Percentiles rank a stretch among this genome's conserved stretches.
phyloP scores from a whole-genome alignment of 2,113 vertebrate genomes.

The Bos indicus region DNA sequence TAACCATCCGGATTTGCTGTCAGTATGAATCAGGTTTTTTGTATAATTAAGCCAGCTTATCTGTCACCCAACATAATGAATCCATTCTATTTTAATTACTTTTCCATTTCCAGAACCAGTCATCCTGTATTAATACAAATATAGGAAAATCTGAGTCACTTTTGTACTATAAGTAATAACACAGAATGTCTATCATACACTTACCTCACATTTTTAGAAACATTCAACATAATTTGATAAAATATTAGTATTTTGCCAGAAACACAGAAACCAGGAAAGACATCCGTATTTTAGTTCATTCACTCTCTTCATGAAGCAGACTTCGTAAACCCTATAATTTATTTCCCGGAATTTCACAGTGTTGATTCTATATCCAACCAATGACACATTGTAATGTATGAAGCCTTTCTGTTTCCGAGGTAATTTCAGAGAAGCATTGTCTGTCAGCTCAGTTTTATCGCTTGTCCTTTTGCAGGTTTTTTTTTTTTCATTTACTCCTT shows the following conservation, averaged over 20 bases:
- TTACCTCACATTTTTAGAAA: slow-evolving; percentile 40
- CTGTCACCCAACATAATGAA: slow-evolving; percentile 77
- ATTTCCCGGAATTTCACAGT: background rate
- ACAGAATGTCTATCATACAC: background rate
- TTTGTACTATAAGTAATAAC: slow-evolving; percentile 44
- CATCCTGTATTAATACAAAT: slow-evolving; percentile 67
- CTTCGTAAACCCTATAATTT: background rate
- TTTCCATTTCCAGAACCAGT: slow-evolving; percentile 65
- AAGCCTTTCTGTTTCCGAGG: background rate
- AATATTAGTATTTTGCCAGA: background rate
- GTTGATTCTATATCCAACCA: background rate
- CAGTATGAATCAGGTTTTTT: slow-evolving; percentile 71
- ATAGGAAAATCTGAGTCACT: slow-evolving; percentile 54
- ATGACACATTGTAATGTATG: background rate
- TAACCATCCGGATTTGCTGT: slow-evolving; percentile 65
- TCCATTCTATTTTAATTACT: slow-evolving; percentile 68
- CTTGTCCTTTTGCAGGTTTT: background rate
- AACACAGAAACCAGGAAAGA: slow-evolving; percentile 4
- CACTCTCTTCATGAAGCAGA: background rate
- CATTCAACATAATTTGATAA: background rate
- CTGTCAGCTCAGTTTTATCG: background rate
- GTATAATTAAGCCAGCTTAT: slow-evolving; percentile 77
- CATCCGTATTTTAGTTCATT: background rate
- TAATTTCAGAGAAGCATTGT: background rate
- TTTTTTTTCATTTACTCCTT: background rate